Evolutionary conservation across 2,113 vertebrate species (phyloP), one percentile per base, ranked within the genome.

Genomic region (Seriola quinqueradiata): DNA sequence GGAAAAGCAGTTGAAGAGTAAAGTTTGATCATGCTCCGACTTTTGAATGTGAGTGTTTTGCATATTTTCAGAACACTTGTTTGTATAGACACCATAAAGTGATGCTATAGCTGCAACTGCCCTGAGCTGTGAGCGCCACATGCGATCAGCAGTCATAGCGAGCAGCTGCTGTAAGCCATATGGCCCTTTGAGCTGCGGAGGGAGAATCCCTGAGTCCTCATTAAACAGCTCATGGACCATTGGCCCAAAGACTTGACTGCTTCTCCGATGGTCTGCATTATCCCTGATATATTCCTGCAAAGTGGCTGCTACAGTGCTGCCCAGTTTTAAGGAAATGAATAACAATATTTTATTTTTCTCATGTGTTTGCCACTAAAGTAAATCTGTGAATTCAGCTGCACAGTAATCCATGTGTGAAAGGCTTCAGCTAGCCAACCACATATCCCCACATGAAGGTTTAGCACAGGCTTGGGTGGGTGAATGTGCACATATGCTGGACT

Each of bases 101-200:
- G 63, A 46, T 87, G 66, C 79, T 82, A 81, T 72, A 67, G 77
- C 90, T 88, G 82, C 54, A 25, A 82, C 77, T 55, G 73, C 89
- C 85, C 67, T 79, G 83, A 92, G 88, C 83, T 75, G 55, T 80
- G 48, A 91, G 82, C 52, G n/a, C 84, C 82, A 86, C 93, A 85
- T 89, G 86, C 73, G 70, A 87, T 87, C 83, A 84, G 84, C 79
- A 89, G 83, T 83, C 81, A 74, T 86, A 46, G 63, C 52, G 63
- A 92, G 85, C 92, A 94, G 90, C 89, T 94, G 90, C 89, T 92
- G 78, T 82, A 83, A 88, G 84, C 92, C 93, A 93, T 93, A 92
- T 93, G 93, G 90, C 82, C 82, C 82, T 92, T 80, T 89, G 84
- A 91, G 85, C 79, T 75, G 84, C 80, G 64, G 81, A 89, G 83